Base-by-base conservation (phyloP, 2,888 invertebrate genomes). In the Meghimatium bilineatum region DNA sequence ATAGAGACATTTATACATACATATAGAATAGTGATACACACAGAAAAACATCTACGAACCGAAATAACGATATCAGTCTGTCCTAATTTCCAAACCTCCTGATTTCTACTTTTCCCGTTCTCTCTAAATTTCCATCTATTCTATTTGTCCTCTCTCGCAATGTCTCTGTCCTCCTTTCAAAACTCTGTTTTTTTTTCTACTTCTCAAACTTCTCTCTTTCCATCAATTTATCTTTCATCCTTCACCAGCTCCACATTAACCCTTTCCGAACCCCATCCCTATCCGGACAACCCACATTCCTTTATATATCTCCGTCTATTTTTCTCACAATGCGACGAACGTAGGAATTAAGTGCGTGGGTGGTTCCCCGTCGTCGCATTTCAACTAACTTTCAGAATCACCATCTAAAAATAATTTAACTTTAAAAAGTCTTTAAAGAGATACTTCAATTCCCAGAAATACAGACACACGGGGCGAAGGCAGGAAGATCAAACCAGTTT, bases 101-200 rank as follows among this genome's bases (percentile, higher is more conserved):
- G 38, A n/a, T 44, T 26, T 14, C 44, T 38, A n/a, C 32, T 20
- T 29, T n/a, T 44, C 36, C 14, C 56, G 5, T 38, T 44, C 66
- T 66, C 78, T 78, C 38, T 36, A 12, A 26, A 66, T 63, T 36
- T 34, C 66, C 36, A 66, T 63, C 38, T 60, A 36, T 76, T 60
- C 60, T 32, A 32, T 32, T 76, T 60, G 56, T 32, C 29, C 32
- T 76, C 60, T 29, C 23, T 34, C 56, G 34, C 60, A 26, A 20
- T 34, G 20, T 36, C 60, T 60, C 36, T 34, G 20, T 60, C 56
- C 26, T 36, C 26, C n/a, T n/a, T n/a, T n/a, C n/a, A n/a, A n/a
- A n/a, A n/a, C n/a, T n/a, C n/a, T n/a, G n/a, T n/a, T n/a, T n/a
- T n/a, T n/a, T n/a, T n/a, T n/a, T n/a, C n/a, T n/a, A 12, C 49